These are phyloP conservation scores for Brachystomella parvula DNA, from an alignment of 1,140 invertebrate species.

Conservation along the genomic window DNA sequence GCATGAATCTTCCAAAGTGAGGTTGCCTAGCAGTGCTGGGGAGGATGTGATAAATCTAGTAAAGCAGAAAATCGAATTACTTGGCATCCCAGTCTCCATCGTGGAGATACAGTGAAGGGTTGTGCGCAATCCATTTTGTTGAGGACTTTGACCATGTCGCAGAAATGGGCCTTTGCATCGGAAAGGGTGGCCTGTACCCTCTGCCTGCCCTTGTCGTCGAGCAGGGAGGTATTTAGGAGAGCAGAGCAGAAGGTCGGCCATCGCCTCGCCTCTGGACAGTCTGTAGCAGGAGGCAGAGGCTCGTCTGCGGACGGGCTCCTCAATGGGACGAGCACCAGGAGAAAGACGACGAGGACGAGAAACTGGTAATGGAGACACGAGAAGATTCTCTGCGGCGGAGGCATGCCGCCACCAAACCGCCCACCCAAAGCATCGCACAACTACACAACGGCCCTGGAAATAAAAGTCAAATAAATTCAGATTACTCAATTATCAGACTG, in stretches of 20 bases:
- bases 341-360: neutral
- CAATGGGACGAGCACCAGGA: neutral
- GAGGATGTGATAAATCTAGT: too few species aligned
- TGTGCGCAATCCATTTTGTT: constrained; percentile 33
- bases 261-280: constrained; percentile 20
- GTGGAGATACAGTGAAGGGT: constrained; percentile 32
- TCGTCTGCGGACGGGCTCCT: constrained; percentile 3
- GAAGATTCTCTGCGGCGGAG: constrained; percentile 34
- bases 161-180: constrained; percentile 31
- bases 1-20: too few species aligned
- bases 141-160: constrained; percentile 35
- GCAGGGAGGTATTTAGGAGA: constrained; percentile 24
- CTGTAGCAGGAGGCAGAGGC: neutral
- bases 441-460: constrained; percentile 32
- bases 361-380: constrained; percentile 23
- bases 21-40: too few species aligned
- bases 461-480: too few species aligned
- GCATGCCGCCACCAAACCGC: constrained; percentile 38
- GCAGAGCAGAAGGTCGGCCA: constrained; percentile 27
- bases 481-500: too few species aligned
- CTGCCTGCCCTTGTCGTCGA: constrained; percentile 20
- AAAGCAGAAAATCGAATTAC: constrained; percentile 20
- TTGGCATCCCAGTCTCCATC: constrained; percentile 27
- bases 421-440: constrained; percentile 39
- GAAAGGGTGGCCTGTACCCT: constrained; percentile 13